Evolutionary conservation across 1,140 invertebrate genomes (phyloP), one percentile per base, ranked within the genome.

Genomic region (Mycetomoellerius zeteki): DNA sequence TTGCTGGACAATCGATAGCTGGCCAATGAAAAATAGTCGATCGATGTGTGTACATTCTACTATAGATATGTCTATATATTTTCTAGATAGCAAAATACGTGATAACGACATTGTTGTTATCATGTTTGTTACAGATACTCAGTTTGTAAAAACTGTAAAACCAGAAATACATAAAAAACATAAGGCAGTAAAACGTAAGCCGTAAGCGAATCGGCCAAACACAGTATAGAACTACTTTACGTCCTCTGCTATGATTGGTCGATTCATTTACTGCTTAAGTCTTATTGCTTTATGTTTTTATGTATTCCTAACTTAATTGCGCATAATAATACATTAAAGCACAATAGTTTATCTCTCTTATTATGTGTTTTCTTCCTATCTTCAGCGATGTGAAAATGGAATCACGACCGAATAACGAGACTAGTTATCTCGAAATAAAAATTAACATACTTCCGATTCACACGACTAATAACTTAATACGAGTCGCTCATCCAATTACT

Each of bases 401-500:
- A 73, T 10, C 24, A 19, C 3, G 62, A 0, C 33, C 16, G 3
- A 69, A 19, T 67, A 80, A 71, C 14, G 27, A 37, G 47, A 37
- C 1, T 7, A 27, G 21, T 27, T 72, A 24, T 12, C 3, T 58
- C 2, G 54, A 30, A 27, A 37, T 73, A 73, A 73, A 81, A 81
- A 81, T 56, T 54, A 58, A 43, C 21, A 56, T 71, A 30, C 16
- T 56, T 16, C 16, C 6, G 30, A 27, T 58, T 71, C 16, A 24
- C 47, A 30, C 30, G 27, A n/a, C 33, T 81, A 81, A 81, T 81
- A 81, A 81, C 50, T 81, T 81, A 71, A 81, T 81, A 81, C 8
- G 33, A 71, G 33, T 43, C 8, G 8, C 78, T 19, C 37, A n/a
- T 89, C 58, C 85, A 78, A 90, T 90, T 88, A 90, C 69, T 85